Percentiles rank a stretch among this genome's conserved stretches.
Evolutionary conservation across 2,797 vertebrate genomes (phyloP).

Genomic region (Nannoperca obscura): DNA sequence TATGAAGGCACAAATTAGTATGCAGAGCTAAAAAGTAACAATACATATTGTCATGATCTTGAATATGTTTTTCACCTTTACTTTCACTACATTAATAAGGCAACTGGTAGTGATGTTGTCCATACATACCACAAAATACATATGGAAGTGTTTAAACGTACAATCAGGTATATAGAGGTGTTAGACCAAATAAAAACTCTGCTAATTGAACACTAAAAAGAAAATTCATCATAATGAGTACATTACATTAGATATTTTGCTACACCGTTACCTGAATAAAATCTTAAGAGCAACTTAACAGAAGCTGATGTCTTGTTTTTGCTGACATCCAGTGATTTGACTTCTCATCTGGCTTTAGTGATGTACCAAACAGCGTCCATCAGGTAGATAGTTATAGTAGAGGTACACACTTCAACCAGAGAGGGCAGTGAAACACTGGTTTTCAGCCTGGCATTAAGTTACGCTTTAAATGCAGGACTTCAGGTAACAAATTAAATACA

Average conservation of each 20-base stretch:
- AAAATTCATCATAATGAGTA: no score
- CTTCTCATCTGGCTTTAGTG: not conserved
- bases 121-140: not conserved
- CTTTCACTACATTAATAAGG: not conserved
- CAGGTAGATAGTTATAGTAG: not conserved
- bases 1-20: not conserved
- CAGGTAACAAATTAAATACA: not conserved
- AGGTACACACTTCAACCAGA: conserved; percentile 5
- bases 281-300: not conserved
- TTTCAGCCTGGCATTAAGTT: not conserved
- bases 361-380: not conserved
- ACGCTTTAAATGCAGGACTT: conserved; percentile 11
- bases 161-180: not conserved
- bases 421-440: conserved; percentile 12
- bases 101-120: not conserved
- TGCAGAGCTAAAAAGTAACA: not conserved
- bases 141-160: not conserved
- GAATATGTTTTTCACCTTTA: no score
- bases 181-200: not conserved
- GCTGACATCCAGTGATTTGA: not conserved
- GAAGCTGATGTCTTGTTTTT: not conserved
- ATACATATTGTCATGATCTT: not conserved
- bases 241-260: not conserved
- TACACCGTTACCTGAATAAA: not conserved
- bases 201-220: not conserved